Percentiles rank a stretch among this genome's conserved stretches.
Conservation (phyloP, 2,797 vertebrate genomes). For the Microchirus variegatus region DNA sequence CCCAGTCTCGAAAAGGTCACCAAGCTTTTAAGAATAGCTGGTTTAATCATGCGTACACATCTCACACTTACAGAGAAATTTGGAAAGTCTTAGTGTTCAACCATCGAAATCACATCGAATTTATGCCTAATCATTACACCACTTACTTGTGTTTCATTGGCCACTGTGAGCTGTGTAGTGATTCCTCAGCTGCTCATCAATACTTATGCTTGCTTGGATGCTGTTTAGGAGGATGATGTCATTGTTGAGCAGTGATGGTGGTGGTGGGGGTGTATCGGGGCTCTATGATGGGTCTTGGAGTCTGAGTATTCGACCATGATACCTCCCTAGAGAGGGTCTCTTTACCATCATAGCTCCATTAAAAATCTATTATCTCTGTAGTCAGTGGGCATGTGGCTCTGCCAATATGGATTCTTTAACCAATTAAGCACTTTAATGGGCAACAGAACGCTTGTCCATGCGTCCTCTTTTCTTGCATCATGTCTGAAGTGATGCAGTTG, state of each 20-base stretch:
- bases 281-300: constrained; percentile 69
- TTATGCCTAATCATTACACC: neutral
- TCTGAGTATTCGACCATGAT: constrained; percentile 71
- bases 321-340: constrained; percentile 78
- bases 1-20: constrained; percentile 69
- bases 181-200: constrained; percentile 49
- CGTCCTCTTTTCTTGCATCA: constrained; percentile 7
- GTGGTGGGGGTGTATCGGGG: constrained; percentile 52
- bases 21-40: constrained; percentile 30
- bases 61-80: neutral
- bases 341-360: constrained; percentile 79
- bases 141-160: constrained; percentile 18
- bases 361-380: constrained; percentile 83
- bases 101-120: neutral
- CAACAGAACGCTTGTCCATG: constrained; percentile 47
- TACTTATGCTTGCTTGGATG: constrained; percentile 65
- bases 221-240: constrained; percentile 76
- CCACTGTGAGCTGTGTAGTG: constrained; percentile 16
- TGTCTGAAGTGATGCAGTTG: constrained; percentile 6
- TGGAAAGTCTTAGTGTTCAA: neutral
- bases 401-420: constrained; percentile 78
- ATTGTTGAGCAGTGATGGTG: constrained; percentile 56
- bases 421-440: constrained; percentile 72
- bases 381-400: constrained; percentile 66
- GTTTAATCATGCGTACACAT: constrained; percentile 24